Evolutionary conservation across 2,113 vertebrate genomes (phyloP).

Genomic region (Vicugna pacos): DNA sequence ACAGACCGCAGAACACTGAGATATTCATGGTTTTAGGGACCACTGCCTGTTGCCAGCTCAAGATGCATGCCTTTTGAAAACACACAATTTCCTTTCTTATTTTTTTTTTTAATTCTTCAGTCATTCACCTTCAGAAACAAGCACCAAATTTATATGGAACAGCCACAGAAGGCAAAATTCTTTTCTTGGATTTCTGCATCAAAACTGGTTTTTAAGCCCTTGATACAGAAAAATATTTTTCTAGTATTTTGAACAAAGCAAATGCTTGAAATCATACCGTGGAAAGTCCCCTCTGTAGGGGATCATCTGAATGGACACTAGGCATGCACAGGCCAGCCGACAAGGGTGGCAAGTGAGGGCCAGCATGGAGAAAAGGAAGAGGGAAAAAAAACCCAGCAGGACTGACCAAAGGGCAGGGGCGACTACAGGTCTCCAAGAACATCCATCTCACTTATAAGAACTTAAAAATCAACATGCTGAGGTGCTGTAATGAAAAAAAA

Average conservation of each 20-base stretch:
- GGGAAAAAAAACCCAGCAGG: background rate
- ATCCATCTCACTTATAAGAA: background rate
- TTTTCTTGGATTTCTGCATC: conserved; percentile 25
- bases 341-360: background rate
- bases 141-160: conserved; percentile 10
- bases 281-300: background rate
- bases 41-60: background rate
- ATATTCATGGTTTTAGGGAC: background rate
- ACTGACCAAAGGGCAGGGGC: background rate
- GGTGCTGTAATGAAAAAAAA: background rate
- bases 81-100: background rate
- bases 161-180: conserved; percentile 23
- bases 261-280: conserved; percentile 18
- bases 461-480: background rate
- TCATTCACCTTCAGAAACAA: conserved; percentile 53
- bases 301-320: background rate
- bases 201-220: conserved; percentile 48
- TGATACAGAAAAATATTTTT: conserved; percentile 51
- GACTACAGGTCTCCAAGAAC: background rate
- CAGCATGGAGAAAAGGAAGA: background rate
- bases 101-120: conserved; percentile 48
- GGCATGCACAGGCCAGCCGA: background rate
- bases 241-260: conserved; percentile 58
- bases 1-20: conserved; percentile 22
- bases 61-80: conserved; percentile 15